Percentiles rank a stretch among this genome's conserved stretches.
phyloP scores from a whole-genome alignment of 2,113 vertebrate species.

The Psophia crepitans region DNA sequence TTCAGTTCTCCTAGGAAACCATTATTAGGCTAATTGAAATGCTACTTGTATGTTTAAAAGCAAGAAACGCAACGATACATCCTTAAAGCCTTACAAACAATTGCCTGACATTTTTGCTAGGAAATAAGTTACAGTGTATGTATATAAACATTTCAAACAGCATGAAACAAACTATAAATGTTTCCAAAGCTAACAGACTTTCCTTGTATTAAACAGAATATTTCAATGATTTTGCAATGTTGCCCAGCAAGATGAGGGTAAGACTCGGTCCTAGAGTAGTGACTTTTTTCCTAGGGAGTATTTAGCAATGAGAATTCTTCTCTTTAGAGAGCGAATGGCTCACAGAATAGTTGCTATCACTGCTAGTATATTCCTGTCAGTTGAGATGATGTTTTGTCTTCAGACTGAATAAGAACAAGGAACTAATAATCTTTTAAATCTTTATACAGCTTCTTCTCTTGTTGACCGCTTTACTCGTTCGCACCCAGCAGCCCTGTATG shows the following conservation, averaged over 20 bases:
- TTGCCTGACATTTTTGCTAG: neutral
- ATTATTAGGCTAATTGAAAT: constrained; percentile 34
- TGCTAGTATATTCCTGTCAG: neutral
- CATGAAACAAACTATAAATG: neutral
- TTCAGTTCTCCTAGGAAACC: constrained; percentile 44
- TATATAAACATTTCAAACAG: neutral
- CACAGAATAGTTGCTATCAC: neutral
- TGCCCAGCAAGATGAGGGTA: neutral
- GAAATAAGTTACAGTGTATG: neutral
- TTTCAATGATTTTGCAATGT: neutral
- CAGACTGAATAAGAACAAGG: neutral
- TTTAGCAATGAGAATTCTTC: neutral
- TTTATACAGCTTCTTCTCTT: neutral
- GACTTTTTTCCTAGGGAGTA: neutral
- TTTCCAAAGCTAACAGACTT: neutral
- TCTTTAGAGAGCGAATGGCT: neutral
- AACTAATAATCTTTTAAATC: neutral
- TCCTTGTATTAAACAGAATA: neutral
- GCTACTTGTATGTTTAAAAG: constrained; percentile 7
- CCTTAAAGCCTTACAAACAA: neutral
- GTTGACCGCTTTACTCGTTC: neutral
- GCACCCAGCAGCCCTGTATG: neutral
- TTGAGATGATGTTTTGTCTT: neutral
- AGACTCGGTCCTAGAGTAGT: neutral
- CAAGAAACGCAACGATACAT: neutral